Evolutionary conservation across 2,888 invertebrate genomes (phyloP).

Genomic region (Agonopterix alstromeriana): DNA sequence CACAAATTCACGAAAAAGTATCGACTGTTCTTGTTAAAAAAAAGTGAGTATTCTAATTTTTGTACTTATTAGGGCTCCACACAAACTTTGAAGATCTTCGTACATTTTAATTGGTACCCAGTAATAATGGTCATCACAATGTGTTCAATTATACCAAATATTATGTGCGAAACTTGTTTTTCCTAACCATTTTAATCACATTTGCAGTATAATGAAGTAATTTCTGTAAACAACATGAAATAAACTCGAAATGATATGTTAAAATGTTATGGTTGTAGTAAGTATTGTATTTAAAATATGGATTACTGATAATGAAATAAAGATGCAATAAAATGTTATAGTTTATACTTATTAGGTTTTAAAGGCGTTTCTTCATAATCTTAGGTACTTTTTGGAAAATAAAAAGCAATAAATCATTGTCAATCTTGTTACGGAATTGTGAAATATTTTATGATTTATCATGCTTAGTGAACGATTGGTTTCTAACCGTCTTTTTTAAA

Average conservation of each 20-base stretch:
- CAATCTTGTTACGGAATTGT: background rate
- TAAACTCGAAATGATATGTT: constrained; percentile 35
- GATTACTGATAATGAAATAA: background rate
- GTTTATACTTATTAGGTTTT: background rate
- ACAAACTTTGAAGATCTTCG: too few relatives aligned
- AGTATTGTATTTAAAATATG: background rate
- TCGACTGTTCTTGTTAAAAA: too few relatives aligned
- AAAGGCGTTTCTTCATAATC: background rate
- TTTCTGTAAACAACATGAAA: constrained; percentile 25
- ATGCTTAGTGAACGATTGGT: too few relatives aligned
- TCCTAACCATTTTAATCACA: background rate
- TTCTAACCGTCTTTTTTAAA: too few relatives aligned
- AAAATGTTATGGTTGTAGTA: constrained; percentile 28
- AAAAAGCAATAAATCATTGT: background rate
- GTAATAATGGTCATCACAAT: constrained; percentile 51
- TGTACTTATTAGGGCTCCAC: too few relatives aligned
- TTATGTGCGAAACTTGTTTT: constrained; percentile 41
- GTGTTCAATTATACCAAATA: constrained; percentile 71
- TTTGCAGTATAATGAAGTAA: background rate
- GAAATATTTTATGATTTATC: too few relatives aligned
- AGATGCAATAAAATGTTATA: background rate
- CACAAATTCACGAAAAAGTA: too few relatives aligned
- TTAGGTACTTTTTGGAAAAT: background rate
- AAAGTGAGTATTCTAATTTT: too few relatives aligned
- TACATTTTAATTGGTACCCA: background rate